phyloP scores from a whole-genome alignment of 2,888 invertebrate genomes.

The Mythimna ferrago region DNA sequence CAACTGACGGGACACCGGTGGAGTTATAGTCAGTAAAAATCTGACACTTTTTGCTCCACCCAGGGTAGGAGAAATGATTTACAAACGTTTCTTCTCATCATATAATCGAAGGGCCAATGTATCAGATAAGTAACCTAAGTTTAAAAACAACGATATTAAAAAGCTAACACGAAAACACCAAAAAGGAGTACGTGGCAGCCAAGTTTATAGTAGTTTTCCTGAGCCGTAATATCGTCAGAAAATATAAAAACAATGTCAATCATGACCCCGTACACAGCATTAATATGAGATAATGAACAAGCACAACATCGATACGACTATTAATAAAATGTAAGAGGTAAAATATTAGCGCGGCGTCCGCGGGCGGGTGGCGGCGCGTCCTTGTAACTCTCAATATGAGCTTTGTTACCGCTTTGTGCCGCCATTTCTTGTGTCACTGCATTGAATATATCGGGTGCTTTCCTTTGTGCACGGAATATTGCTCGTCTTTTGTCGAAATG shows the following conservation, averaged over 20 bases:
- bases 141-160: neutral
- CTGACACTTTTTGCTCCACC: no score
- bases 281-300: constrained; percentile 50
- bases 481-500: constrained; percentile 90
- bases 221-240: neutral
- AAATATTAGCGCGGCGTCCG: constrained; percentile 54
- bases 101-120: neutral
- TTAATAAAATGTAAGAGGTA: constrained; percentile 57
- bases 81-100: neutral
- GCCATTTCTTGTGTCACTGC: constrained; percentile 90
- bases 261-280: constrained; percentile 3
- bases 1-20: no score
- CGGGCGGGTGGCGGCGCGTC: constrained; percentile 53
- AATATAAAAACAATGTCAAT: constrained; percentile 6
- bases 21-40: no score
- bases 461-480: constrained; percentile 90
- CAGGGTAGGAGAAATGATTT: no score
- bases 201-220: neutral
- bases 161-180: neutral
- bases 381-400: constrained; percentile 88
- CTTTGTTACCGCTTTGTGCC: constrained; percentile 89
- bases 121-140: neutral
- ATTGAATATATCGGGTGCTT: constrained; percentile 90
- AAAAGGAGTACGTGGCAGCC: neutral
- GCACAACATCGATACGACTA: constrained; percentile 39